Evolutionary conservation across 2,888 invertebrate species (phyloP), one percentile per base, ranked within the genome.

Genomic region (Lordiphosa andalusiaca): DNA sequence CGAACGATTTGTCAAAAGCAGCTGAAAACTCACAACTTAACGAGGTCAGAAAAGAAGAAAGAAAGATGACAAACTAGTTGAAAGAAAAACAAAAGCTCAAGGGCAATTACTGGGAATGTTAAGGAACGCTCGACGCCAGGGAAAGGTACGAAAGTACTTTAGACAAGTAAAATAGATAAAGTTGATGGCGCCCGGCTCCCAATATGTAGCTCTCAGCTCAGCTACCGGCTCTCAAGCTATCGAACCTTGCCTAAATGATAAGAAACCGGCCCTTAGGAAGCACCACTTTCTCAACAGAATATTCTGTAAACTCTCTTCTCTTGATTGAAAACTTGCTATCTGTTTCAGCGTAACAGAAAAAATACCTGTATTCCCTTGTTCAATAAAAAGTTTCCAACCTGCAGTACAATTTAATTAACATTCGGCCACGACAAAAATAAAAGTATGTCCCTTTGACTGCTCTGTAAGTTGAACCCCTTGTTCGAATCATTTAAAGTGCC

Each of bases 371-470:
- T 23, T 1, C 23, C 4, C 37, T 42, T 38, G 33, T 33, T 12
- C 53, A 35, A 30, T 30, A 48, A 37, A 39, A 46, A 53, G 16
- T 63, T 62, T 48, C 12, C 21, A 42, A 44, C 42, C 44, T 23
- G 21, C 35, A 21, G 4, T 46, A 38, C 33, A 53, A 62, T 36
- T 63, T 53, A 62, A 62, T 53, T 53, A 62, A 49, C 49, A 49
- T 63, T 62, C 64, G 40, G 49, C 64, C 62, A 10, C 49, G 54
- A n/a, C n/a, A n/a, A n/a, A 54, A 23, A 16, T 16, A 16, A 30
- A 30, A 30, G 9, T 0, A 3, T 44, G 16, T 33, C 13, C 13
- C 10, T 44, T 44, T 44, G 10, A 13, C 30, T n/a, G 30, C 16
- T 10, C 63, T 48, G 21, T 44, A 62, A 53, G 30, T 37, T 49